Conservation (phyloP, 2,113 vertebrate genomes). For the Thinocorus orbignyianus region DNA sequence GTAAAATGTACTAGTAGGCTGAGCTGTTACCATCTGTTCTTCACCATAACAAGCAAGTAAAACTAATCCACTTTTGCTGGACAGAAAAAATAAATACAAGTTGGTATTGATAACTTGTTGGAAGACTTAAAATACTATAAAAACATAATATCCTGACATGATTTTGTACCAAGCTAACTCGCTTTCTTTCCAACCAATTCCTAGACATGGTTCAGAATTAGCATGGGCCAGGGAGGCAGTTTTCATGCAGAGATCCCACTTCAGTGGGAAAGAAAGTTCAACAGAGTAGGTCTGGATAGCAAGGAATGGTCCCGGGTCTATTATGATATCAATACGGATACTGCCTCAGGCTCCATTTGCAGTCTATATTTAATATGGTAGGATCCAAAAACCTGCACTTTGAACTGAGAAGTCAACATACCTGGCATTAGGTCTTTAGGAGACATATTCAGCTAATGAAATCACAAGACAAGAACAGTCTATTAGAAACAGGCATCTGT, state of each 20-base stretch:
- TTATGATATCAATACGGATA: neutral
- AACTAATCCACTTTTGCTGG: neutral
- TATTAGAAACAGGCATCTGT: neutral
- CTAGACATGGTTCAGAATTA: neutral
- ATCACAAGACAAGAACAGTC: neutral
- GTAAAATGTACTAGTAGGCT: neutral
- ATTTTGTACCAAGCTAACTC: neutral
- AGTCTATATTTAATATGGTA: neutral
- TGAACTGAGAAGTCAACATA: neutral
- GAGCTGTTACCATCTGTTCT: neutral
- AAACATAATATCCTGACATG: neutral
- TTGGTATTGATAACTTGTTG: neutral
- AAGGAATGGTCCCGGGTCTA: neutral
- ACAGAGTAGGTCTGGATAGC: neutral
- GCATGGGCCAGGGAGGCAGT: neutral
- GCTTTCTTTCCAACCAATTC: neutral
- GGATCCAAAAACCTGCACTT: neutral
- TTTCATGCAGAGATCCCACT: neutral
- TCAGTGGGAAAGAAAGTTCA: neutral
- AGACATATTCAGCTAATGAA: neutral
- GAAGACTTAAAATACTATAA: neutral
- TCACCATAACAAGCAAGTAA: neutral
- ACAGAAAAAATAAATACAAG: neutral
- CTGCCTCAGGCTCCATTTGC: neutral
- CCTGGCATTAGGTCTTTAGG: neutral